Percentiles rank a stretch among this genome's conserved stretches.
Evolutionary conservation across 2,113 vertebrate genomes (phyloP).

Genomic region (Nothocercus nigrocapillus): DNA sequence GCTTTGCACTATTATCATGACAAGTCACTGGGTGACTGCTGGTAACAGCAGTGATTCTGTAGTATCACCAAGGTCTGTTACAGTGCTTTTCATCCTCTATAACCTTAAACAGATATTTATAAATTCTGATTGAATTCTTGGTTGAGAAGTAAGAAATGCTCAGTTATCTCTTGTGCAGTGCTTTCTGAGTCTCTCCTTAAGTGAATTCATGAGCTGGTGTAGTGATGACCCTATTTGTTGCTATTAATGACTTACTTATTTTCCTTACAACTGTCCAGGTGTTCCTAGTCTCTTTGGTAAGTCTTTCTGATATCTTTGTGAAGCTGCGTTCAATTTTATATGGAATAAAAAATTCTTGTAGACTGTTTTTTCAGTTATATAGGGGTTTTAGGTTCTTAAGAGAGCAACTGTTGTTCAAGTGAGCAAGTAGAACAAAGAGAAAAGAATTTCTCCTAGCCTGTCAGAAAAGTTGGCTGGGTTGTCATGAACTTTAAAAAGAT

Average conservation of each 20-base stretch:
- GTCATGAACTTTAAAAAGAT: background rate
- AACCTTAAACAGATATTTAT: accelerated
- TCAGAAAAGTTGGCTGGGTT: background rate
- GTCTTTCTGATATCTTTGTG: background rate
- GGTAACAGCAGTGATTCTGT: background rate
- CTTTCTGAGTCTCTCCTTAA: background rate
- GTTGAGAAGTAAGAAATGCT: background rate
- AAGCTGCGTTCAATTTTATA: background rate
- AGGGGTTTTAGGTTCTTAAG: background rate
- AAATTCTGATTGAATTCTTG: background rate
- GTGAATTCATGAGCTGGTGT: background rate
- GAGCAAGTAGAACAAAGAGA: background rate
- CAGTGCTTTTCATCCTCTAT: background rate
- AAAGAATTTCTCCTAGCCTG: background rate
- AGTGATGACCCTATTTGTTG: background rate
- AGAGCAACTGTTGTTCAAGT: background rate
- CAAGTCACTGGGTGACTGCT: background rate
- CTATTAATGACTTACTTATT: background rate
- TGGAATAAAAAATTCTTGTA: background rate
- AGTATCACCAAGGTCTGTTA: background rate
- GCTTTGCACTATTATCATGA: background rate
- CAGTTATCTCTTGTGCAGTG: background rate
- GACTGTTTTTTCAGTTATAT: background rate
- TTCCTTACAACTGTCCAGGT: background rate
- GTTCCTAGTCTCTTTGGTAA: background rate